These are phyloP conservation scores for Trypoxylus dichotomus DNA, from an alignment of 1,140 invertebrate genomes.

Conservation along the genomic window DNA sequence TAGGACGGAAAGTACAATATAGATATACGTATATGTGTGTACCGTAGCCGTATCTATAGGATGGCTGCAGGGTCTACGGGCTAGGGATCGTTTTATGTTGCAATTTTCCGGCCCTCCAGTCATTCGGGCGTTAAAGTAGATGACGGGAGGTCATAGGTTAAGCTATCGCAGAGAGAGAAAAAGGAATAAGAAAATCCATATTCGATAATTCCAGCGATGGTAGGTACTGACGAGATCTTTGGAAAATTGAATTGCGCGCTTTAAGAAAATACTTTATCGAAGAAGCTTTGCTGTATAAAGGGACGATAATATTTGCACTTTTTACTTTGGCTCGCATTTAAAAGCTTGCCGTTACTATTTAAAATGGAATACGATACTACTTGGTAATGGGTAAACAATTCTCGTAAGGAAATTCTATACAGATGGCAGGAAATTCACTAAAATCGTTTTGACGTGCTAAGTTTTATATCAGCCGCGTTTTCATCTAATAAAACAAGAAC, in stretches of 20 bases:
- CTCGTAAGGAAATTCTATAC: slow-evolving; percentile 11
- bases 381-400: slow-evolving; percentile 3
- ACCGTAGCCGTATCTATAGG: not conserved
- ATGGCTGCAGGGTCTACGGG: slow-evolving; percentile 34
- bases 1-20: slow-evolving; percentile 35
- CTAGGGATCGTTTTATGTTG: slow-evolving; percentile 44
- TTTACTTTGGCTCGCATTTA: not conserved
- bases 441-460: not conserved
- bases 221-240: not conserved
- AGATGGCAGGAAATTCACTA: slow-evolving; percentile 4
- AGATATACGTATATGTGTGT: not conserved
- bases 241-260: not conserved
- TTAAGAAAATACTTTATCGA: too few relatives aligned
- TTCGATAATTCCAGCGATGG: not conserved
- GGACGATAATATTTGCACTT: too few relatives aligned
- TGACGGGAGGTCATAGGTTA: slow-evolving; percentile 46
- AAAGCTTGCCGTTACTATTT: not conserved
- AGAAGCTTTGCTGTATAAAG: too few relatives aligned
- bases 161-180: slow-evolving; percentile 34
- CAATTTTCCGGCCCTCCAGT: slow-evolving; percentile 48
- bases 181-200: slow-evolving; percentile 13
- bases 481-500: too few relatives aligned
- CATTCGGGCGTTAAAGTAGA: slow-evolving; percentile 39
- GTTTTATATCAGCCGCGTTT: not conserved
- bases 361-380: not conserved